Conservation (phyloP, 2,888 invertebrate species). For the Drosophila paranaensis region DNA sequence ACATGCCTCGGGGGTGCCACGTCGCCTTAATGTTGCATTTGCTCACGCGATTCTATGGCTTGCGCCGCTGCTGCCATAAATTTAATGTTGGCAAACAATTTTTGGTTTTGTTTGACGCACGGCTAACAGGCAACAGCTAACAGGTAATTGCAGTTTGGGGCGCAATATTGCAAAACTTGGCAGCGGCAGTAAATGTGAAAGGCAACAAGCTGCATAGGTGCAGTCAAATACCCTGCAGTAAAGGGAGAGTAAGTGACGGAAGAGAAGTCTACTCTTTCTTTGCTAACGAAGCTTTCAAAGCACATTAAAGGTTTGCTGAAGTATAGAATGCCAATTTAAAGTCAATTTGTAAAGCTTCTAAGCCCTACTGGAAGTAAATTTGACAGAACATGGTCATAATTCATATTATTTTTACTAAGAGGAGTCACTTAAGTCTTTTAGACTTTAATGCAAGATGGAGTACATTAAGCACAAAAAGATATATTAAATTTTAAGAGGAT, state of each 20-base stretch:
- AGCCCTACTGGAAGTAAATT: too few species aligned
- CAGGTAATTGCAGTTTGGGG: slow-evolving; percentile 70
- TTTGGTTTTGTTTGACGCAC: slow-evolving; percentile 51
- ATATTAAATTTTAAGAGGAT: too few species aligned
- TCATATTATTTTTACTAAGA: too few species aligned
- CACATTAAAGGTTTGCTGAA: neutral
- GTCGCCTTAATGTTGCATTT: slow-evolving; percentile 37
- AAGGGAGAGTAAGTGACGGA: too few species aligned
- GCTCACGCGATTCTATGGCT: slow-evolving; percentile 43
- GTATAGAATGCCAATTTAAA: too few species aligned
- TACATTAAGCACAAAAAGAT: too few species aligned
- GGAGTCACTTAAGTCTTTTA: too few species aligned
- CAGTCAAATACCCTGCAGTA: slow-evolving; percentile 15
- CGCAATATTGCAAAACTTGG: slow-evolving; percentile 55
- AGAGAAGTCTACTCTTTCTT: too few species aligned
- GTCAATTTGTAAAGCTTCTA: too few species aligned
- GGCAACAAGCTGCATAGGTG: slow-evolving; percentile 42
- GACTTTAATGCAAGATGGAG: too few species aligned
- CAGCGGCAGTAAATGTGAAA: slow-evolving; percentile 42
- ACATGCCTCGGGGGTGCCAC: slow-evolving; percentile 18
- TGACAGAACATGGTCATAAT: too few species aligned
- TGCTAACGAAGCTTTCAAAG: neutral
- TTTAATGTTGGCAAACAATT: slow-evolving; percentile 46
- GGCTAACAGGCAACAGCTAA: slow-evolving; percentile 50
- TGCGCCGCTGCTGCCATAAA: slow-evolving; percentile 51